Base-by-base conservation (phyloP, 2,888 invertebrate species). In the Cephus rjabovi region DNA sequence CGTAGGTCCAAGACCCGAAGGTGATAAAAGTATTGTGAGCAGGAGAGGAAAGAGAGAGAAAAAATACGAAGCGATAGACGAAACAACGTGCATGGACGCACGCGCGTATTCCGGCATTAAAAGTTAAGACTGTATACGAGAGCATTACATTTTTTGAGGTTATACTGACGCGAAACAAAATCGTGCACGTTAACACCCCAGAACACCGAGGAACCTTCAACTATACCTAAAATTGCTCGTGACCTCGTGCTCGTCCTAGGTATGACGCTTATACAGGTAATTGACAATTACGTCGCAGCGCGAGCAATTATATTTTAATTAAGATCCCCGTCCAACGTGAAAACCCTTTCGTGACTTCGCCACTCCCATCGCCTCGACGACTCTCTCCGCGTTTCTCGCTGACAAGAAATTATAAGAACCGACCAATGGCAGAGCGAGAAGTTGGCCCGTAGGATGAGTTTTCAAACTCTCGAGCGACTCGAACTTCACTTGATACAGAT, bases 281-380 rank as follows among this genome's bases (percentile, higher is more conserved):
- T 71, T 71, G 71, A 71, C 71, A 71, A 71, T 71, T 23, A 71
- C 71, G 71, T 34, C 71, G 71, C 31, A 34, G 34, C 71, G 71
- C 71, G 12, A 34, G 71, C 33, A 71, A 71, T 71, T 71, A 71
- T 71, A 71, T 71, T 71, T 71, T 71, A 71, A 71, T 71, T 71
- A 71, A 56, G 56, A 56, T 56, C 56, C 56, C 56, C 56, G 23
- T 56, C 56, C 56, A 56, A 56, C 56, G 56, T 56, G 56, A 56
- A 56, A 56, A 56, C 56, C 56, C 56, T 56, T 56, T 56, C 56
- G 56, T 56, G 56, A 56, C 56, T 56, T 56, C 9, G 56, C 23
- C 56, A 56, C 56, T 56, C 56, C 23, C 56, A 56, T 23, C 56
- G 23, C 56, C 23, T 23, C 56, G 23, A 23, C 56, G 56, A 56